Base-by-base conservation (phyloP, 2,797 vertebrate species). In the Pangasius krempfi region DNA sequence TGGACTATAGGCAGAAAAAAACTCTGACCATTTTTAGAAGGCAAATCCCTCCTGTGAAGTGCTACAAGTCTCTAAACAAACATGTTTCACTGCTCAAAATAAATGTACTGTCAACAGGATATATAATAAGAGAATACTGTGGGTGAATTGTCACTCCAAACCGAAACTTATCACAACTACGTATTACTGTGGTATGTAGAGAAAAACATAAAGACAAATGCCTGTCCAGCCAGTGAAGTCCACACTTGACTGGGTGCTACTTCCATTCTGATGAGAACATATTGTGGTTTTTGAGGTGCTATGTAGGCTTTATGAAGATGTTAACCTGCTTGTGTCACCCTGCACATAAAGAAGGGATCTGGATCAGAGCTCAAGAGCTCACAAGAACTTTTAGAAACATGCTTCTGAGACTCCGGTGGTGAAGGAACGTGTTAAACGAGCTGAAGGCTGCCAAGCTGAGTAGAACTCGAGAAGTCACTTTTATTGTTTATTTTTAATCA, bases 371-470 rank as follows among this genome's bases (percentile, higher is more conserved):
- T 89, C 93, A 93, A 95, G 94, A 94, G 94, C 86, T n/a, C 92
- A 87, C 93, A 93, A 93, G 93, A 95, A 93, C 93, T 91, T 94
- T 92, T 93, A 52, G 78, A 92, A 93, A 95, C 93, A 93, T 95
- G 95, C 96, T 95, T 94, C 92, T 94, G 96, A 96, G 96, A 96
- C 95, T 96, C 95, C 94, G 94, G 94, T 94, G 94, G 86, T 79
- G 88, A 93, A 91, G 93, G 87, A 93, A 93, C 92, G 92, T 85
- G 82, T 72, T 27, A 78, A 89, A 85, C 72, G 95, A 95, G 94
- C 95, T 95, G 94, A 97, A 97, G 96, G 96, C 97, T 97, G 97
- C 97, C 97, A 97, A 96, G 98, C 96, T 86, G 92, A 97, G 94
- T 96, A 96, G 94, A 96, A 95, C 96, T 96, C 95, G 95, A 97